Percentiles rank a stretch among this genome's conserved stretches.
Conservation (phyloP, 2,113 vertebrate genomes). For the Oryzias melastigma region DNA sequence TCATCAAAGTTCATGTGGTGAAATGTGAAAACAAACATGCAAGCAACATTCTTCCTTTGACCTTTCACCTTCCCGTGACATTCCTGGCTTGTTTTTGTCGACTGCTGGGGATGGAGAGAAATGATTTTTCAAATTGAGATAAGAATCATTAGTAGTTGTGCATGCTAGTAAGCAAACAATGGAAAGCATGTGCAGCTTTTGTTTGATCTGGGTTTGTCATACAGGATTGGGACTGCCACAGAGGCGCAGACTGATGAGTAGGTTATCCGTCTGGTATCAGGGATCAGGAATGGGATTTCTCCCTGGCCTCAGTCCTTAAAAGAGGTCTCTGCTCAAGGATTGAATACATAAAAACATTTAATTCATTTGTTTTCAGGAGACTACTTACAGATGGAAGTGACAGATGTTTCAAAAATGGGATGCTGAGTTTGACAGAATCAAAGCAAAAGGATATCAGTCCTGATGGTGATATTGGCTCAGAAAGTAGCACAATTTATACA, state of each 20-base stretch:
- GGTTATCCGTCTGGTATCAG: slow-evolving; percentile 47
- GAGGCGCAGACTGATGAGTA: slow-evolving; percentile 22
- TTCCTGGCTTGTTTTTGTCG: slow-evolving; percentile 45
- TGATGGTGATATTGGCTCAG: not conserved
- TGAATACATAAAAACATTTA: slow-evolving; percentile 13
- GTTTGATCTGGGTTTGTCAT: slow-evolving; percentile 8
- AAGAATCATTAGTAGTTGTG: not conserved
- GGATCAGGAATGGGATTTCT: slow-evolving; percentile 31
- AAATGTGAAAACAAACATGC: slow-evolving; percentile 46
- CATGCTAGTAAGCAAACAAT: slow-evolving; percentile 1
- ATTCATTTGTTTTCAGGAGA: not conserved
- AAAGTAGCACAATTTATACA: not conserved
- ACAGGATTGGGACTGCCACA: slow-evolving; percentile 13
- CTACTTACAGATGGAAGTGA: not conserved
- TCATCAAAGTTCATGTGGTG: slow-evolving; percentile 21
- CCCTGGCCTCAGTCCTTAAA: not conserved
- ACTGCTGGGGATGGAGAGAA: slow-evolving; percentile 2
- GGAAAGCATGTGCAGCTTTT: slow-evolving; percentile 6
- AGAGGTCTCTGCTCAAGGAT: slow-evolving; percentile 4
- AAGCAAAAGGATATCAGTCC: not conserved
- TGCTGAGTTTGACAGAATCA: slow-evolving; percentile 12
- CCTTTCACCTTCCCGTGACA: slow-evolving; percentile 50
- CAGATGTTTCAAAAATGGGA: slow-evolving; percentile 12
- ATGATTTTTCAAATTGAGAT: not conserved
- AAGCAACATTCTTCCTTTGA: slow-evolving; percentile 49